A percentile compares a stretch with the other conserved stretches of the same genome.
These are phyloP conservation scores for Calephelis nemesis DNA, from an alignment of 1,140 invertebrate genomes.

Conservation along the genomic window DNA sequence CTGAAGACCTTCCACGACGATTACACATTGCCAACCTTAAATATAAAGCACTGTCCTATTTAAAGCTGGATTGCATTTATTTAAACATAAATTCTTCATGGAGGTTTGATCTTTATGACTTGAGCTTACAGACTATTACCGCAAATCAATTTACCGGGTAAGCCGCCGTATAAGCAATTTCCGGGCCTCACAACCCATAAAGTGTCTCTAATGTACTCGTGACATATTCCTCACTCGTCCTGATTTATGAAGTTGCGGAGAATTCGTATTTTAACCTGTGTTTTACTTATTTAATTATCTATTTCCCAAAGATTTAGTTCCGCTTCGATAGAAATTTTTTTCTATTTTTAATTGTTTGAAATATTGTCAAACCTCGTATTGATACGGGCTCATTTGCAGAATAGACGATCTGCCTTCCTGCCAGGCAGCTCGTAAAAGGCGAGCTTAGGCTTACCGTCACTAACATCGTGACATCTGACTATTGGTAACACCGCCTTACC, in stretches of 20 bases:
- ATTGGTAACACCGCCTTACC: no score
- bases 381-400: no score
- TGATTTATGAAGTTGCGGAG: slow-evolving; percentile 4
- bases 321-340: no score
- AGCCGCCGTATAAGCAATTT: slow-evolving; percentile 23
- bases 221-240: slow-evolving; percentile 23
- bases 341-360: no score
- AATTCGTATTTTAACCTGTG: not conserved
- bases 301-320: no score
- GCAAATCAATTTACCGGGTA: slow-evolving; percentile 19
- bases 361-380: no score
- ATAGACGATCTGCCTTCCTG: no score
- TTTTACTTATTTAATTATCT: not conserved
- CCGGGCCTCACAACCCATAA: slow-evolving; percentile 20
- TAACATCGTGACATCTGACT: no score
- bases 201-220: slow-evolving; percentile 16
- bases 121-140: slow-evolving; percentile 4
- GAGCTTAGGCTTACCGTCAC: no score
- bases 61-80: slow-evolving; percentile 10
- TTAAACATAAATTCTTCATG: not conserved
- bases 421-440: no score
- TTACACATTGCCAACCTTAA: slow-evolving; percentile 4
- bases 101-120: slow-evolving; percentile 24
- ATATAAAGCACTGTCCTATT: slow-evolving; percentile 11
- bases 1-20: no score